phyloP scores from a whole-genome alignment of 37 sponge, comb jelly and placozoan genomes.

The Beroe ovata region DNA sequence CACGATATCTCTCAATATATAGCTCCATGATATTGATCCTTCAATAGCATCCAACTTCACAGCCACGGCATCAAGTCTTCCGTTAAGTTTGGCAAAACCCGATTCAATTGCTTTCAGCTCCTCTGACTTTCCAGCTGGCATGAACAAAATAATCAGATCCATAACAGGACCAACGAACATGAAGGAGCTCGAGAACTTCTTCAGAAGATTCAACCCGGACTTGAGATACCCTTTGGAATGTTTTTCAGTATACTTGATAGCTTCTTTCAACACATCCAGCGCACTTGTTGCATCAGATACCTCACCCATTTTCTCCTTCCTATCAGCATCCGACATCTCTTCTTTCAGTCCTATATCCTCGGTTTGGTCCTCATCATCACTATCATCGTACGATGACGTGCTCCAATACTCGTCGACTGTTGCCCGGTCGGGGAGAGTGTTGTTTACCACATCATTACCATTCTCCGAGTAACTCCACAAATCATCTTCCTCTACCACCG shows the following conservation, averaged over 20 bases:
- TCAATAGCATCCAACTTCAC: not conserved
- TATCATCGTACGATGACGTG: not conserved
- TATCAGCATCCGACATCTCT: not conserved
- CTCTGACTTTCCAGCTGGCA: not conserved
- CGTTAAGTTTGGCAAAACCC: not conserved
- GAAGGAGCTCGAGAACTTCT: not conserved
- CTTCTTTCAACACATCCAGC: not conserved
- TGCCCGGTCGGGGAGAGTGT: no score
- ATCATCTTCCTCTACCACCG: not conserved
- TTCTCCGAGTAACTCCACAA: not conserved
- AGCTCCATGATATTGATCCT: not conserved
- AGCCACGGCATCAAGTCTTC: not conserved
- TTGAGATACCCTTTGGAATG: not conserved
- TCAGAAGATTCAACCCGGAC: not conserved
- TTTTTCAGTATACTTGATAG: not conserved
- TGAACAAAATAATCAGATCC: not conserved
- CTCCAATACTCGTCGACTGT: no score
- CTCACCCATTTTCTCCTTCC: not conserved
- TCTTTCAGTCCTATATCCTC: not conserved
- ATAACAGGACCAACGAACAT: not conserved
- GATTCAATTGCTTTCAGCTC: conserved; percentile 32
- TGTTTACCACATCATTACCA: not conserved
- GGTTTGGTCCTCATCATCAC: not conserved
- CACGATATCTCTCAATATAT: not conserved
- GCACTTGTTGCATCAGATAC: not conserved